Evolutionary conservation across 2,113 vertebrate genomes (phyloP), one percentile per base, ranked within the genome.

Genomic region (Chionodraco myersi): DNA sequence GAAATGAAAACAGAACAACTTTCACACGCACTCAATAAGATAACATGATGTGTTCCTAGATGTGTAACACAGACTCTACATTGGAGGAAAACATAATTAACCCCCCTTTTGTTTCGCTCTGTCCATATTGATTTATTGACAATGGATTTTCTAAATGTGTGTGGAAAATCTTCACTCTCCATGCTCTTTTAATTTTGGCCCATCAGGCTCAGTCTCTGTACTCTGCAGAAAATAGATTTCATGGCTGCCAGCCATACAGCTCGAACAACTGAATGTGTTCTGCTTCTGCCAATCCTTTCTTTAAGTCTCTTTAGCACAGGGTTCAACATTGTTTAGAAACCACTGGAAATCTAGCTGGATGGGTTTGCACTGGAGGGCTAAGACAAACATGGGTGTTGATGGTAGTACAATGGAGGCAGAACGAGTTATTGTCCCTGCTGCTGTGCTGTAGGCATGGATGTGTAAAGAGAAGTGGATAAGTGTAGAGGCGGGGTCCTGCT

Each of bases 81-180:
- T 56, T 36, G 70, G 51, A 74, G 72, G 72, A 67, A 81, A 88
- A 74, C 69, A 78, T 83, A 71, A 90, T 89, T 84, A 82, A 67
- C 70, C 36, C 53, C 56, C 72, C 51, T 83, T 91, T 78, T 70
- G 85, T 79, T 80, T 84, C 18, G 11, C 76, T 59, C 78, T 79
- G 84, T 88, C 82, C 67, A 65, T 79, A 86, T 82, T 83, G 85
- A 89, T 89, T 88, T 87, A 84, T 90, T 81, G 88, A 86, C 23
- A 21, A 75, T 53, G 34, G 60, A 16, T 84, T 82, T 88, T 64
- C 72, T 65, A 77, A 90, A 87, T 83, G 61, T 45, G 66, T 14
- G 23, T 85, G 68, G 54, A 74, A 69, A 86, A 80, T 89, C 59
- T 84, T 77, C 75, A 77, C 70, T 72, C 77, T 68, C 64, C 80